These are phyloP conservation scores for Chrysotoxum bicinctum DNA, from an alignment of 2,888 invertebrate species.

Conservation along the genomic window DNA sequence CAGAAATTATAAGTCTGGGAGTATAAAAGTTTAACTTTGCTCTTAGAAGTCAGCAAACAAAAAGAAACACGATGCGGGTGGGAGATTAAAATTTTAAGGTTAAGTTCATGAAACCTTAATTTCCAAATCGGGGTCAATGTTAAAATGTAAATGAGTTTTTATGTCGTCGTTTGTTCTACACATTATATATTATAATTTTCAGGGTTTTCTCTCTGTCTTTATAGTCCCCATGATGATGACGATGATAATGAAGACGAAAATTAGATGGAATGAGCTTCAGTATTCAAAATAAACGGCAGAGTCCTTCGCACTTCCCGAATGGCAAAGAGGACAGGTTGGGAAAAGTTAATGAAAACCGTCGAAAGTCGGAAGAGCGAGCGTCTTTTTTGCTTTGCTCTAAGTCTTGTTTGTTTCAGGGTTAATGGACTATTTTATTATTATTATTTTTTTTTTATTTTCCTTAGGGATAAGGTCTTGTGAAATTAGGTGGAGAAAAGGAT, in stretches of 20 bases:
- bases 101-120: constrained; percentile 70
- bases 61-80: constrained; percentile 12
- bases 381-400: constrained; percentile 27
- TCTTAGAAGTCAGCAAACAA: constrained; percentile 6
- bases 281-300: constrained; percentile 41
- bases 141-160: constrained; percentile 71
- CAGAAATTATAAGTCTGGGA: constrained; percentile 41
- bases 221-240: neutral
- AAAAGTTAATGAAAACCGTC: constrained; percentile 70
- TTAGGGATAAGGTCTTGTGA: constrained; percentile 34
- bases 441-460: constrained; percentile 32
- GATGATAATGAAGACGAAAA: neutral
- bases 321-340: constrained; percentile 33
- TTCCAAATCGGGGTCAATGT: constrained; percentile 66
- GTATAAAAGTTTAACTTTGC: constrained; percentile 28
- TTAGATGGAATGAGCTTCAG: constrained; percentile 8
- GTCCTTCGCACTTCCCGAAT: constrained; percentile 55
- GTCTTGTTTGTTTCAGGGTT: constrained; percentile 65
- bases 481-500: constrained; percentile 49
- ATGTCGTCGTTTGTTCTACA: constrained; percentile 31
- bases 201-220: neutral
- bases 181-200: constrained; percentile 5
- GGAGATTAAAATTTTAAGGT: constrained; percentile 30
- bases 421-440: constrained; percentile 46
- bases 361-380: constrained; percentile 20